phyloP scores from a whole-genome alignment of 2,113 vertebrate species.

The Varanus salvator region DNA sequence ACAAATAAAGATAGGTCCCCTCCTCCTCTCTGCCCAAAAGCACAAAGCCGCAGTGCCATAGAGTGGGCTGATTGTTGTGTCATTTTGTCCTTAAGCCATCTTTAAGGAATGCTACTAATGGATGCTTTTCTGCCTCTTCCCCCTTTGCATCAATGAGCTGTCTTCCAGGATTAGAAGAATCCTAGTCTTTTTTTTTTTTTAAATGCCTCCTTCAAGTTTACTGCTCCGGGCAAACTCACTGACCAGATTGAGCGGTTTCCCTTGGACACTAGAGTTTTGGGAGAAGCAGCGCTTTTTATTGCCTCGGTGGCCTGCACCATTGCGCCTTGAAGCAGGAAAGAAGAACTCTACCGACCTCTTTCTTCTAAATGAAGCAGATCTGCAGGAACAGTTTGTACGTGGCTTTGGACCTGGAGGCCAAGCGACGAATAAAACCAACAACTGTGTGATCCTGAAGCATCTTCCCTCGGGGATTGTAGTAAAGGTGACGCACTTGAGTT shows the following conservation, averaged over 20 bases:
- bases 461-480: slow-evolving; percentile 91
- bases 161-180: slow-evolving; percentile 4
- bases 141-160: background rate
- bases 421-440: slow-evolving; percentile 96
- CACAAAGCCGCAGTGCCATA: background rate
- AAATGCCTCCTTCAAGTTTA: slow-evolving; percentile 53
- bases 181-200: rapidly evolving
- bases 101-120: background rate
- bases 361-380: slow-evolving; percentile 81
- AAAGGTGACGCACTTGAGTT: slow-evolving; percentile 80
- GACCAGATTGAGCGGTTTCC: background rate
- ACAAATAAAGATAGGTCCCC: background rate
- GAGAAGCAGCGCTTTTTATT: slow-evolving; percentile 33
- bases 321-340: slow-evolving; percentile 73
- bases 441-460: slow-evolving; percentile 96
- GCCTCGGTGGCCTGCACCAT: slow-evolving; percentile 17
- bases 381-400: slow-evolving; percentile 93
- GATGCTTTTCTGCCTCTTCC: background rate
- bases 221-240: background rate
- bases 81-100: background rate
- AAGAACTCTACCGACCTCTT: slow-evolving; percentile 76
- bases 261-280: slow-evolving; percentile 30
- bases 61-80: background rate
- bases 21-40: no score
- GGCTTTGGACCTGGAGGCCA: slow-evolving; percentile 95